These are phyloP conservation scores for Pogona vitticeps DNA, from an alignment of 2,113 vertebrate genomes.

Conservation along the genomic window DNA sequence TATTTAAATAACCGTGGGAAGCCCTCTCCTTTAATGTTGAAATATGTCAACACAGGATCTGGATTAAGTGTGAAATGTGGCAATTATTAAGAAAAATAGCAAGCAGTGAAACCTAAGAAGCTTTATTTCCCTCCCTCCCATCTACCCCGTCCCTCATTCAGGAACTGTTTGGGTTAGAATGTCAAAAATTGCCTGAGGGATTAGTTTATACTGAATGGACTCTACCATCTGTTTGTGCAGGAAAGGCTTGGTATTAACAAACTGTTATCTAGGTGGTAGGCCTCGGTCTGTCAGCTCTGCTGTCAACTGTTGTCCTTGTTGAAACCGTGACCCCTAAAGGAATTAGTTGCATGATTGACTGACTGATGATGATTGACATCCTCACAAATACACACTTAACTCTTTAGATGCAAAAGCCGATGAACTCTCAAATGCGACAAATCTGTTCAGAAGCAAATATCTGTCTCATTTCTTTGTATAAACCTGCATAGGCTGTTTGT, in stretches of 20 bases:
- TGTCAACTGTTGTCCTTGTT: constrained; percentile 62
- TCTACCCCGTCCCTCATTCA: constrained; percentile 27
- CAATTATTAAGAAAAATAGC: constrained; percentile 20
- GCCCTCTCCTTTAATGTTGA: not conserved
- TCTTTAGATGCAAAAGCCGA: constrained; percentile 51
- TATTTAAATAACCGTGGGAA: not conserved
- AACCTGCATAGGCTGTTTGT: not conserved
- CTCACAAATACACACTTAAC: constrained; percentile 62
- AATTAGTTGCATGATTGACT: constrained; percentile 71
- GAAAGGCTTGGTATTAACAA: constrained; percentile 56
- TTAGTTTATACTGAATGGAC: constrained; percentile 50
- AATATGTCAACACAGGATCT: constrained; percentile 9
- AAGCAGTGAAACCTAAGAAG: constrained; percentile 5
- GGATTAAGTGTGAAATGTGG: constrained; percentile 25
- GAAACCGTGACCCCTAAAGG: constrained; percentile 68
- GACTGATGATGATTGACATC: constrained; percentile 67
- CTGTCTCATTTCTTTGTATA: not conserved
- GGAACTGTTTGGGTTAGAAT: constrained; percentile 61
- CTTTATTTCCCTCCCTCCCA: not conserved
- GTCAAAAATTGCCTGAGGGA: constrained; percentile 53
- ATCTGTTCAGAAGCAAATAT: constrained; percentile 25
- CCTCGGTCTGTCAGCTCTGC: constrained; percentile 61
- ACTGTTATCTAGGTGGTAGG: constrained; percentile 56
- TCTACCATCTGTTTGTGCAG: constrained; percentile 55
- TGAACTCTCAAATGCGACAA: constrained; percentile 43